Base-by-base conservation (phyloP, 1,140 invertebrate genomes). In the Drosophila nigromelanica region DNA sequence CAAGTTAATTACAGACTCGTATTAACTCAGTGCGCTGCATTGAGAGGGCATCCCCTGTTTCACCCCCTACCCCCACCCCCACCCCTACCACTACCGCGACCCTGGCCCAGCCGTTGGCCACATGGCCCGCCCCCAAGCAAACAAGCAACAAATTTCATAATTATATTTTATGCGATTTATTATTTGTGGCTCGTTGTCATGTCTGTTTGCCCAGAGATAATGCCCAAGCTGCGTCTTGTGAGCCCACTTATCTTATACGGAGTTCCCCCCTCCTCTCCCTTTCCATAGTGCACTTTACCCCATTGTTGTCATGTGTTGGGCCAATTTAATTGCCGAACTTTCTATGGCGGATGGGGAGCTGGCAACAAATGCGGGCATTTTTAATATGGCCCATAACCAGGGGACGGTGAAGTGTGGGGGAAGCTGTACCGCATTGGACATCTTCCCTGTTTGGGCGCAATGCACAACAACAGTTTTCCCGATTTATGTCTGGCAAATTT, bases 131-230 rank as follows among this genome's bases (percentile, higher is more conserved):
- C 30, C 2, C 40, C 33, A 15, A 21, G 18, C 58, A 55, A 68
- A 71, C 71, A 63, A 55, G 73, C 79, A 78, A 90, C 79, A 90
- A 89, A 90, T 90, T 89, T 74, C 77, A 86, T 90, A 90, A 90
- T 90, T 90, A 90, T 90, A 90, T 90, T 90, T 90, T 90, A 89
- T 90, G 80, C 70, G 80, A 77, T 90, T 89, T 90, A 90, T 89
- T 89, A 90, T 89, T 89, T 86, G 81, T 78, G 66, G 61, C 76
- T 73, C 85, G 80, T 72, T 79, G 66, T 90, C 86, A 89, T 85
- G 86, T 86, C 86, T 90, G 87, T 90, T 90, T 90, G 86, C 73
- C 58, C 61, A 78, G 61, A 86, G 87, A 90, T 90, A 90, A 90
- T 86, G 81, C 47, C 62, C 71, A 58, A 54, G 70, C 77, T 63